Base-by-base conservation (phyloP, 1,140 invertebrate genomes). In the Palaemon carinicauda region DNA sequence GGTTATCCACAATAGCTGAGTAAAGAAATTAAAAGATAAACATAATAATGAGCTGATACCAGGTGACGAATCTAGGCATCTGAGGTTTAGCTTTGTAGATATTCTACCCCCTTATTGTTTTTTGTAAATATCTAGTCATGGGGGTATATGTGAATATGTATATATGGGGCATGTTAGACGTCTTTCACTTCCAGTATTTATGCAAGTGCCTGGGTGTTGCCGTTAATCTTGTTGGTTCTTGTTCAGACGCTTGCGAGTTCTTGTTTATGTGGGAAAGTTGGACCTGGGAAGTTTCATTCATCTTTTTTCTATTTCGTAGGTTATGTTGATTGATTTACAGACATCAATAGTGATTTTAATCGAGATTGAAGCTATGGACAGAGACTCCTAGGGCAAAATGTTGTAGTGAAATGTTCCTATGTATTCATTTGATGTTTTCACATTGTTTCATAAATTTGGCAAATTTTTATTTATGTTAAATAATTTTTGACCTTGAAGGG, bases 201-300 rank as follows among this genome's bases (percentile, higher is more conserved):
- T 86, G 83, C 75, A 86, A 86, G 83, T 86, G 83, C 83, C 77
- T 86, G 83, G 77, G 52, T 86, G 83, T 86, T 86, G 51, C 77
- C 80, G 74, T 86, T 86, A 78, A 74, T 86, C 75, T 80, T 86
- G 83, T 80, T 80, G 83, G 83, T 85, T 79, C 75, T 69, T 73
- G 78, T 78, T 80, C 80, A 14, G 12, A 56, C 51, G 80, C 77
- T 86, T 86, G 41, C 83, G 56, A 78, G 71, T 52, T 31, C 71
- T 65, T 80, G 83, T 9, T 41, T 41, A 41, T 1, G 41, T 41
- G 41, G 41, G 33, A 7, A 41, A 41, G 41, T 41, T 41, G 41
- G 7, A 50, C 60, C 65, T 53, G n/a, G 27, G 83, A 71, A n/a
- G 69, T 53, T 80, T 73, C 41, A 80, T 86, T 80, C 50, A 41